A percentile compares a stretch with the other conserved stretches of the same genome.
Conservation (phyloP, 1,140 invertebrate genomes). For the Psilanteris sp. region DNA sequence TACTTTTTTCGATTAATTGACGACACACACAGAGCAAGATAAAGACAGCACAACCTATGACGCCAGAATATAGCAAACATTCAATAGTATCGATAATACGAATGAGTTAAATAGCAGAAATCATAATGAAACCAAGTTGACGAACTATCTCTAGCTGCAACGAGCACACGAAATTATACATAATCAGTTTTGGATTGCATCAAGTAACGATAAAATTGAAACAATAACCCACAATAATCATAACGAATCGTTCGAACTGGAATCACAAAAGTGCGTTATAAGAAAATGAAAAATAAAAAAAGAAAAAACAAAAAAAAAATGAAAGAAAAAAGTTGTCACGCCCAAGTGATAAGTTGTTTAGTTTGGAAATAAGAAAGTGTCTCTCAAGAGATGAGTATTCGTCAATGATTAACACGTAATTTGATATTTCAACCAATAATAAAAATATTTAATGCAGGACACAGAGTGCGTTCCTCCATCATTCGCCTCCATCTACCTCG, state of each 20-base stretch:
- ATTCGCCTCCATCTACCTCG: conserved; percentile 65
- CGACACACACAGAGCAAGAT: conserved; percentile 38
- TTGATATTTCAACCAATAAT: conserved; percentile 63
- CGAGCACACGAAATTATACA: conserved; percentile 57
- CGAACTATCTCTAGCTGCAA: conserved; percentile 61
- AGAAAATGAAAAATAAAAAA: too few relatives aligned
- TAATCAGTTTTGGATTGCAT: conserved; percentile 62
- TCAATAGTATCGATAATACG: conserved; percentile 62
- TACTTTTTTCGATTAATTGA: conserved; percentile 23
- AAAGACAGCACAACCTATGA: conserved; percentile 40
- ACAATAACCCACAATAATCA: conserved; percentile 50
- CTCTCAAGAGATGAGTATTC: conserved; percentile 58
- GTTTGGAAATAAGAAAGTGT: conserved; percentile 50
- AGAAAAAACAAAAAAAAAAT: too few relatives aligned
- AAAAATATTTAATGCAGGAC: conserved; percentile 64
- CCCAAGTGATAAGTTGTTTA: conserved; percentile 41
- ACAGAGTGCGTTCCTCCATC: conserved; percentile 66
- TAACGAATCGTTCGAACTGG: conserved; percentile 46
- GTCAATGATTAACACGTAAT: conserved; percentile 66
- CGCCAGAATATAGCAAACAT: conserved; percentile 57
- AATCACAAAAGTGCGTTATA: conserved; percentile 62
- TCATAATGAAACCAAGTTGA: conserved; percentile 56
- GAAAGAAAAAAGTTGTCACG: conserved; percentile 43
- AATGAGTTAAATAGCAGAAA: conserved; percentile 53
- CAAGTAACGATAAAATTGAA: too few relatives aligned